These are phyloP conservation scores for Drosophila anomalipes DNA, from an alignment of 2,888 invertebrate species.

Conservation along the genomic window DNA sequence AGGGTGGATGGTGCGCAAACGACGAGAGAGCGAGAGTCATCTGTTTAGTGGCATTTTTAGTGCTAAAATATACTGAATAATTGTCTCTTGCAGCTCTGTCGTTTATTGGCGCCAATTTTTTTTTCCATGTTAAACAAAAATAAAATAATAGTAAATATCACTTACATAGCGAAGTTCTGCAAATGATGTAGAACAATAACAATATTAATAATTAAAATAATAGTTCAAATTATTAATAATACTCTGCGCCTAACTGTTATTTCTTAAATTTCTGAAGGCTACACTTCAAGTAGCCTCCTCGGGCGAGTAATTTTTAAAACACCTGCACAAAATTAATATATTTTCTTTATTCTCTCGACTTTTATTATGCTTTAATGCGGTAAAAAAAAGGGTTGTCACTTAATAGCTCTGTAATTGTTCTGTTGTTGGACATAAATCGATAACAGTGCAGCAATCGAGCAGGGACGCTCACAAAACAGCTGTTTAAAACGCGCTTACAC, in stretches of 20 bases:
- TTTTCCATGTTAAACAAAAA: not conserved
- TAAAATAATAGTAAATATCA: not conserved
- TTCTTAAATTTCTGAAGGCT: not conserved
- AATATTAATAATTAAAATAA: not conserved
- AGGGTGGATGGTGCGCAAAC: conserved; percentile 26
- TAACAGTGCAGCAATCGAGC: not conserved
- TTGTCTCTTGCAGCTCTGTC: not conserved
- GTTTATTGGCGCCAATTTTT: conserved; percentile 19
- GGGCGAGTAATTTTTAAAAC: not conserved
- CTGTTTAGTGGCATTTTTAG: conserved; percentile 26
- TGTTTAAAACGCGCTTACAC: not conserved
- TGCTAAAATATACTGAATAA: conserved; percentile 28
- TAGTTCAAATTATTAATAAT: not conserved
- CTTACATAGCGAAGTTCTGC: not conserved
- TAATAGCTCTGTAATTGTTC: not conserved
- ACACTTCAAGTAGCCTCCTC: not conserved
- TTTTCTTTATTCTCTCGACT: not conserved
- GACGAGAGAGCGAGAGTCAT: conserved; percentile 32
- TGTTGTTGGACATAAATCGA: not conserved
- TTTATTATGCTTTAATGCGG: not conserved
- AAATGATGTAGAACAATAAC: not conserved
- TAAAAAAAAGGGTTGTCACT: not conserved
- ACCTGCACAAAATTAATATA: not conserved
- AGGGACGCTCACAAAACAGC: not conserved
- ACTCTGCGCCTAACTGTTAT: not conserved